phyloP scores from a whole-genome alignment of 37 sponge, comb jelly and placozoan species.

The Spongilla lacustris region DNA sequence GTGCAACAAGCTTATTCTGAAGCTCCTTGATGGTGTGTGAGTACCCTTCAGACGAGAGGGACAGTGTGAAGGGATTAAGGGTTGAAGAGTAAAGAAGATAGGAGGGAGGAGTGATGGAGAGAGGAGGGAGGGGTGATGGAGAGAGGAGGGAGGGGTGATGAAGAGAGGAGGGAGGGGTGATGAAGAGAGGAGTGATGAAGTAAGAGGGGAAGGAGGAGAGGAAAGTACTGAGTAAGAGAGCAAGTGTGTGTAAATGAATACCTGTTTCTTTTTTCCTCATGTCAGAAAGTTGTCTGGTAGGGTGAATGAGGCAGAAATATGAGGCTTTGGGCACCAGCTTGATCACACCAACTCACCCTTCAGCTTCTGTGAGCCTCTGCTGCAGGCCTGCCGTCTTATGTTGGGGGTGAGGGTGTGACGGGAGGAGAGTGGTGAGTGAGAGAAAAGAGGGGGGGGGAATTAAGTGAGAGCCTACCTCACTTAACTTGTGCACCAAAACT shows the following conservation, averaged over 20 bases:
- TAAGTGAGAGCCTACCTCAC: slow-evolving; percentile 19
- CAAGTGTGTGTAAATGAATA: not conserved
- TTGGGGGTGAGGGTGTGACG: slow-evolving; percentile 5
- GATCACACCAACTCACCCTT: not conserved
- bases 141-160: too few relatives aligned
- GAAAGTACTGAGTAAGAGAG: not conserved
- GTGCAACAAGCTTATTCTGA: not conserved
- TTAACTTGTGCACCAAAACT: not conserved
- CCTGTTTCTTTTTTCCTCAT: not conserved
- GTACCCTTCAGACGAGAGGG: not conserved
- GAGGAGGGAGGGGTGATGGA: too few relatives aligned
- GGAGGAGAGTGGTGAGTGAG: slow-evolving; percentile 17
- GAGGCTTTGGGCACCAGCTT: not conserved
- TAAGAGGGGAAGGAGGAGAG: too few relatives aligned
- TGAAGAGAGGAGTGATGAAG: too few relatives aligned
- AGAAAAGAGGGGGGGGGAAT: not conserved
- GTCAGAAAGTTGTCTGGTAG: not conserved
- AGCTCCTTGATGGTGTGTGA: not conserved
- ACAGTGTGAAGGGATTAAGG: not conserved
- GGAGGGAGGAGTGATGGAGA: too few relatives aligned
- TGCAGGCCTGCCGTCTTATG: not conserved
- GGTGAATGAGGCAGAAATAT: not conserved
- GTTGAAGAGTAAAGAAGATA: not conserved
- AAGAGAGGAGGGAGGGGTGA: too few relatives aligned
- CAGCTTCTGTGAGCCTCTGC: not conserved